phyloP scores from a whole-genome alignment of 2,888 invertebrate species.

The Volucella inanis region DNA sequence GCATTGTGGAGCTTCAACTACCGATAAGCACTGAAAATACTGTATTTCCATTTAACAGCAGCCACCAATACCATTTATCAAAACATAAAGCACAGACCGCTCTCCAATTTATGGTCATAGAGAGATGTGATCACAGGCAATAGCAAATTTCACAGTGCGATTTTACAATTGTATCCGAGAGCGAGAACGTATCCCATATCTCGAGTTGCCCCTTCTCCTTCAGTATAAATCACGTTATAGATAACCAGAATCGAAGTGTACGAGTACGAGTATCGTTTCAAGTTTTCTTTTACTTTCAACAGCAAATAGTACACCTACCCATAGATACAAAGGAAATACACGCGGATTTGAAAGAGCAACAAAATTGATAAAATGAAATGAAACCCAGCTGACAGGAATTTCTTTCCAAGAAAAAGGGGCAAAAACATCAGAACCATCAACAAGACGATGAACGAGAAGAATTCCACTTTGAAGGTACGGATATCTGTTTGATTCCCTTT shows the following conservation, averaged over 20 bases:
- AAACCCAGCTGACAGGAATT: conserved; percentile 45
- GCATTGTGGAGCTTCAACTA: conserved; percentile 13
- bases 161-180: conserved; percentile 52
- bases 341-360: conserved; percentile 6
- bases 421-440: background rate
- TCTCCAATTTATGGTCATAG: conserved; percentile 69
- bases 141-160: conserved; percentile 52
- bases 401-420: background rate
- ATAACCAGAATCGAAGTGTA: conserved; percentile 61
- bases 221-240: conserved; percentile 69
- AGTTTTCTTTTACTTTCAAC: conserved; percentile 28
- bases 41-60: conserved; percentile 56
- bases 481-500: too few relatives aligned
- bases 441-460: conserved; percentile 10
- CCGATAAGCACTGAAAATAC: conserved; percentile 52
- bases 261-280: conserved; percentile 30
- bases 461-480: conserved; percentile 26
- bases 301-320: too few relatives aligned
- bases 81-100: conserved; percentile 66
- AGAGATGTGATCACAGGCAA: conserved; percentile 62
- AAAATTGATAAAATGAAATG: conserved; percentile 51
- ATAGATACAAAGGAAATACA: background rate
- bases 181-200: background rate
- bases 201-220: background rate
- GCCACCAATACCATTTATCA: conserved; percentile 65